A percentile compares a stretch with the other conserved stretches of the same genome.
Conservation (phyloP, 2,888 invertebrate genomes). For the Hermaeophaga mercurialis region DNA sequence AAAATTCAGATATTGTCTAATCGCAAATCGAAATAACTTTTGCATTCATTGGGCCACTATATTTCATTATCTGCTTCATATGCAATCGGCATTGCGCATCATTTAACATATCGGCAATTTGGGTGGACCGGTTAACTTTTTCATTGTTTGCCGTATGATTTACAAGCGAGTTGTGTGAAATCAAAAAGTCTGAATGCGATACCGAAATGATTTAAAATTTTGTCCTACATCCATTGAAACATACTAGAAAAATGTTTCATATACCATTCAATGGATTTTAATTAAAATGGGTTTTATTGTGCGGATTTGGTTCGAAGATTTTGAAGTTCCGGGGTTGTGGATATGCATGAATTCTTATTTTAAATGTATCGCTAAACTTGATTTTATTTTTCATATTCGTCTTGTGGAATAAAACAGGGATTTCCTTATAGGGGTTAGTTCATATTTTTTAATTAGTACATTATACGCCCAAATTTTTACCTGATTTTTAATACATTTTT, state of each 20-base stretch:
- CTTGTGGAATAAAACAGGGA: no score
- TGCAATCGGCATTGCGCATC: slow-evolving; percentile 42
- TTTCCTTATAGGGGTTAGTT: no score
- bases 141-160: slow-evolving; percentile 42
- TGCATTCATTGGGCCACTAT: slow-evolving; percentile 35
- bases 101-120: slow-evolving; percentile 44
- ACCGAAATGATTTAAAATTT: slow-evolving; percentile 31
- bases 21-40: slow-evolving; percentile 33
- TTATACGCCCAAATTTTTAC: no score
- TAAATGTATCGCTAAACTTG: no score
- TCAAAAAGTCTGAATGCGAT: slow-evolving; percentile 27
- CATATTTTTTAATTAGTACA: no score
- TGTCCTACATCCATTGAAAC: slow-evolving; percentile 27
- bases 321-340: background rate
- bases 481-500: no score
- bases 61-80: slow-evolving; percentile 39
- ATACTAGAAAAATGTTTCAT: slow-evolving; percentile 20
- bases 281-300: slow-evolving; percentile 3
- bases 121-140: slow-evolving; percentile 38
- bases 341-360: no score
- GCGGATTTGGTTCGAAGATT: background rate
- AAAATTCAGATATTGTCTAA: slow-evolving; percentile 17
- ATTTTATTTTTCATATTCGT: no score
- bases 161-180: slow-evolving; percentile 35
- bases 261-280: slow-evolving; percentile 13